Base-by-base conservation (phyloP, 2,888 invertebrate species). In the Macrophya annulata region DNA sequence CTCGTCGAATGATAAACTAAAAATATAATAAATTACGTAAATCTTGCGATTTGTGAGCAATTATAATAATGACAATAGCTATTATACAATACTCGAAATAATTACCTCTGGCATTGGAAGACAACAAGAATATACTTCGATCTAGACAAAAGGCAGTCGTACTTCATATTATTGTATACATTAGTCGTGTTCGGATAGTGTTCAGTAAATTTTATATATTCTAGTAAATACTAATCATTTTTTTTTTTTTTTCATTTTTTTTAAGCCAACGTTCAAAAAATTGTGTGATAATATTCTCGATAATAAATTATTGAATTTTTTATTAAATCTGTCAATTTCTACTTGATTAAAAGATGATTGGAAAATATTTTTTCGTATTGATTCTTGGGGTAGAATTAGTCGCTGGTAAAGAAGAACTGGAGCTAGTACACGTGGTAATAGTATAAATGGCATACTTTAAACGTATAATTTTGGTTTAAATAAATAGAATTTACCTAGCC, bases 401-500 rank as follows among this genome's bases (percentile, higher is more conserved):
- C 5, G 15, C 72, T n/a, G 37, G 25, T n/a, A 43, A 15, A 17
- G 45, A 4, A 43, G 72, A 72, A 43, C 85, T 91, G 40, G 88
- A 90, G 85, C 85, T 89, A 45, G 79, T 91, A 12, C 89, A 91
- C 21, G 87, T 90, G 9, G 91, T 91, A 84, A n/a, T n/a, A 91
- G 90, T 90, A 31, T 3, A 3, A 84, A 21, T 15, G 4, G 40
- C n/a, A 4, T 84, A 15, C n/a, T 55, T 55, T 5, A n/a, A n/a
- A 55, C n/a, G 8, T 17, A 31, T 17, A 31, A 31, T 31, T 17
- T 5, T 0, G n/a, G n/a, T 48, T 43, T 4, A 8, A 31, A 25
- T 31, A 10, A 65, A 6, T 6, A 25, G 4, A 25, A 65, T 10
- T 65, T 25, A 15, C 65, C 12, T 25, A 1, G 4, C 25, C 4